Evolutionary conservation across 92 coral and sea anemone species (phyloP).

Genomic region (Isaurus tuberculatus): DNA sequence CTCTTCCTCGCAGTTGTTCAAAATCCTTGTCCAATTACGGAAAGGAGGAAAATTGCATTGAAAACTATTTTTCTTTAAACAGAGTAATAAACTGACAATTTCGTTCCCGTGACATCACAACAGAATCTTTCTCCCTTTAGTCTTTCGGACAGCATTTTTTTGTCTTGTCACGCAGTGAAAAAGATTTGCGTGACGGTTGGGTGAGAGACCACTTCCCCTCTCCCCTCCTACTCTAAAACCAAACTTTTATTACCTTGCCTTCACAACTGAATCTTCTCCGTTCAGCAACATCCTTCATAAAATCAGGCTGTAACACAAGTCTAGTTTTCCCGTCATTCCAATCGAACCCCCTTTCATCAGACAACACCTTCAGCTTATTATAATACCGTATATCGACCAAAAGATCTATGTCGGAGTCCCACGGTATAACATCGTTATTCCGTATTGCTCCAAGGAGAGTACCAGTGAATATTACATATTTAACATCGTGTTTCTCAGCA

Average conservation of each 20-base stretch:
- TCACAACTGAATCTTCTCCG: slow-evolving; percentile 77
- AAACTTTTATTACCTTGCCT: slow-evolving; percentile 62
- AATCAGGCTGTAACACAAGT: slow-evolving; percentile 83
- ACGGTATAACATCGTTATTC: slow-evolving; percentile 82
- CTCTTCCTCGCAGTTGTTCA: too few species aligned
- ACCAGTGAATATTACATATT: slow-evolving; percentile 73
- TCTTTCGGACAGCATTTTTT: too few species aligned
- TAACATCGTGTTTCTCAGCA: slow-evolving; percentile 63
- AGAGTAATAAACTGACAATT: too few species aligned
- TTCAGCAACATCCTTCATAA: slow-evolving; percentile 40
- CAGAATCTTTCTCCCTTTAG: too few species aligned
- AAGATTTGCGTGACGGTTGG: too few species aligned
- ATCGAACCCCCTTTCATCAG: slow-evolving; percentile 62
- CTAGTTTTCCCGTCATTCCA: slow-evolving; percentile 62
- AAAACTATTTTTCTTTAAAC: too few species aligned
- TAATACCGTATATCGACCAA: slow-evolving; percentile 63
- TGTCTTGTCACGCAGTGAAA: too few species aligned
- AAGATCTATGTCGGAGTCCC: slow-evolving; percentile 82
- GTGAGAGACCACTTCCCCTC: too few species aligned
- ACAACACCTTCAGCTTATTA: slow-evolving; percentile 52
- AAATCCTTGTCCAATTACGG: too few species aligned
- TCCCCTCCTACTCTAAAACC: too few species aligned
- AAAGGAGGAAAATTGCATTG: too few species aligned
- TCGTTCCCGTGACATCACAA: too few species aligned
- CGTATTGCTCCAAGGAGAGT: slow-evolving; percentile 82